Base-by-base conservation (phyloP, 2,888 invertebrate genomes). In the Drosophila subquinaria region DNA sequence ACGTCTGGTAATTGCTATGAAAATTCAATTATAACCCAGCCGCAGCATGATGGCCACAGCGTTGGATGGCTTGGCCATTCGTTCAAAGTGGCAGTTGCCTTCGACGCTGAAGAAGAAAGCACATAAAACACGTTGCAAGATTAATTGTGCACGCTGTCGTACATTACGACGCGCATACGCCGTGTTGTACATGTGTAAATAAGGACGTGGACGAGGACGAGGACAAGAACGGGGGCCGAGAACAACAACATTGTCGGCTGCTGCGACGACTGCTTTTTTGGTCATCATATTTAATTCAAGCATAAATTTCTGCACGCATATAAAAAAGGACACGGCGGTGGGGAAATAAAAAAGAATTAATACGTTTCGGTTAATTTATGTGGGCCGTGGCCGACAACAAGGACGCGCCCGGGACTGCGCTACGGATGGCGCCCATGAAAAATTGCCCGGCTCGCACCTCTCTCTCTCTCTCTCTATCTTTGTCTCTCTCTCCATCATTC, bases 311-410 rank as follows among this genome's bases (percentile, higher is more conserved):
- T 76, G 78, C 81, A 84, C 82, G 88, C 85, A 80, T 86, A 85
- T 86, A 83, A 88, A 85, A 89, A 56, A 23, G 36, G 51, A 17
- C 27, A 33, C 20, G 20, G 8, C 52, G 53, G 17, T 59, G 45
- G 47, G 56, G 66, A 76, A 79, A 76, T 79, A 89, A 85, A 84
- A 86, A 86, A 81, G 88, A 90, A 87, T 90, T 90, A 87, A 87
- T 87, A 87, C 88, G 89, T 90, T 87, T 89, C 89, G 85, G 79
- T 90, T 90, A 87, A 87, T 87, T 87, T 87, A 89, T 90, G 89
- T 79, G 75, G 70, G 67, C 64, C 68, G 56, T 64, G 65, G 59
- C 59, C 51, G 35, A 35, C 62, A 45, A 53, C 60, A 50, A 65
- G 60, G 47, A 33, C 36, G 51, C 51, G 47, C 42, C 17, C 17